phyloP scores from a whole-genome alignment of 2,888 invertebrate species.

The Dascillus cervinus region DNA sequence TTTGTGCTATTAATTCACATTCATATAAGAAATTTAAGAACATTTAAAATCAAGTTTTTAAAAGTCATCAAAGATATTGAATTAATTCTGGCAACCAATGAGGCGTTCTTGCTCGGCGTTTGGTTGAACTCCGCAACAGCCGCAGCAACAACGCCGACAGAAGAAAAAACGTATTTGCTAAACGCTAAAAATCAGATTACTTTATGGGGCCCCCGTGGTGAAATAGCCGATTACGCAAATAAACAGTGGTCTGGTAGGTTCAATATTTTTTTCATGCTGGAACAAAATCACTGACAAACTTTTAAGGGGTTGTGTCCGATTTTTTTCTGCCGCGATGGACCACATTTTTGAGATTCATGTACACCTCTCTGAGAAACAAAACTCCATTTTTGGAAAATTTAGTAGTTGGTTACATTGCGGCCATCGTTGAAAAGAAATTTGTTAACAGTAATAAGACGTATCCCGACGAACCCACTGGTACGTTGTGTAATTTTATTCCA shows the following conservation, averaged over 20 bases:
- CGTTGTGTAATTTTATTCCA: no score
- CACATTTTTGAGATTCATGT: constrained; percentile 56
- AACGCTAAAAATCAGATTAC: constrained; percentile 92
- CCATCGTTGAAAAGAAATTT: no score
- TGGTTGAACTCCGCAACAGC: constrained; percentile 63
- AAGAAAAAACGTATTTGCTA: constrained; percentile 32
- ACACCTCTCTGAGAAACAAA: constrained; percentile 46
- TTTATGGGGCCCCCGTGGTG: constrained; percentile 86
- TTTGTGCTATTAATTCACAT: no score
- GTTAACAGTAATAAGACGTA: no score
- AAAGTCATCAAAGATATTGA: constrained; percentile 58
- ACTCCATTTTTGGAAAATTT: constrained; percentile 50
- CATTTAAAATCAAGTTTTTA: constrained; percentile 43
- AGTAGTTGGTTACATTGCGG: no score
- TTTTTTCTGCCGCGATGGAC: constrained; percentile 75
- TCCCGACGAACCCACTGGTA: no score
- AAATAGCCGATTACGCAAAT: constrained; percentile 86
- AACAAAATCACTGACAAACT: background rate
- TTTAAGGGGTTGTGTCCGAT: constrained; percentile 49
- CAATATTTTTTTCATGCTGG: no score
- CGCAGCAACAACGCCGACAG: constrained; percentile 37
- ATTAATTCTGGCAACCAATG: constrained; percentile 52
- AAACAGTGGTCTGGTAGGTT: constrained; percentile 90
- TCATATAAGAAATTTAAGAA: no score
- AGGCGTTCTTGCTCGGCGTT: constrained; percentile 59